Base-by-base conservation (phyloP, 1,140 invertebrate species). In the Drosophila azteca region DNA sequence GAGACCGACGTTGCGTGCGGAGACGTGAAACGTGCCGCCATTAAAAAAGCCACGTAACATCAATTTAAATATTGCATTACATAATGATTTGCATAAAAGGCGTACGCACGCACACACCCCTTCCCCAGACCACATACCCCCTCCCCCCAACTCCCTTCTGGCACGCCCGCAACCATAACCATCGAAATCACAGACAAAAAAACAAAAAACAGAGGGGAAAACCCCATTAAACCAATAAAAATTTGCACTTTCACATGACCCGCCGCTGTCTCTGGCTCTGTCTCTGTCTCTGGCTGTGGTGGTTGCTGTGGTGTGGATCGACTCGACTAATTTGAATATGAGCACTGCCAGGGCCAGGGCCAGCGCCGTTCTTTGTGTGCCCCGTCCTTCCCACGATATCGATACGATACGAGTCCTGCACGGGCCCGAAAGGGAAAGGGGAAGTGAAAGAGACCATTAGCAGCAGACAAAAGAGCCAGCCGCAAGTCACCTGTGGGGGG, bases 51-150 rank as follows among this genome's bases (percentile, higher is more conserved):
- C 72, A 85, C 73, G 73, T 29, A 77, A 84, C 81, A 84, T 84
- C 81, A 84, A 85, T 84, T 85, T 85, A 87, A 87, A 87, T 87
- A 85, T 85, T 85, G 82, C 82, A 87, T 85, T 85, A 85, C 82
- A 60, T n/a, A 80, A 85, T 85, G 82, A 85, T 85, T 85, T 85
- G 82, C 82, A 85, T 85, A 87, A 85, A 84, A 73, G 82, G 45
- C 69, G 57, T 62, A 73, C 41, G 64, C 22, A 59, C n/a, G n/a
- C n/a, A n/a, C 50, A 68, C 53, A 66, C 61, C 67, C 79, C 60
- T 53, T 26, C 55, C 46, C 24, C 24, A 26, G 5, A 26, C 24
- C n/a, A n/a, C n/a, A n/a, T n/a, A n/a, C n/a, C n/a, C 4, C 24
- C 24, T 4, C 0, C 24, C 24, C 5, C 24, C 17, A 20, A 20